A percentile compares a stretch with the other conserved stretches of the same genome.
Conservation (phyloP, 2,113 vertebrate species). For the Rhinoderma darwinii region DNA sequence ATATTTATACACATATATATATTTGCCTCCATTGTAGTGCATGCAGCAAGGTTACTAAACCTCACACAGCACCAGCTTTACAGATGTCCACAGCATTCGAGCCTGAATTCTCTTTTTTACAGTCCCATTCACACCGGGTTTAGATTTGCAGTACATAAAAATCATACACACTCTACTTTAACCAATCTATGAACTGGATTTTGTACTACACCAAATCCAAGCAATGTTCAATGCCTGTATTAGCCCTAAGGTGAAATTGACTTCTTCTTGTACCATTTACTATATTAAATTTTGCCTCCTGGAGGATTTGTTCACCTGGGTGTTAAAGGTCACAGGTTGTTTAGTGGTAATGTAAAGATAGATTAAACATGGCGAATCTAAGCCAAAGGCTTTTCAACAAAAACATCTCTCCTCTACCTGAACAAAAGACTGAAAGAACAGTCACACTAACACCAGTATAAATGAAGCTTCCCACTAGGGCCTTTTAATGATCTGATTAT, state of each 20-base stretch:
- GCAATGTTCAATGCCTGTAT: not conserved
- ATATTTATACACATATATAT: not conserved
- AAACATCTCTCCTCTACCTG: not conserved
- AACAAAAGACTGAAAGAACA: not conserved
- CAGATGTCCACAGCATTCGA: not conserved
- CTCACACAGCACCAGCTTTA: not conserved
- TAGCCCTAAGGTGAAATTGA: conserved; percentile 12
- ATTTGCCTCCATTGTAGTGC: not conserved
- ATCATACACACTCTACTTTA: not conserved
- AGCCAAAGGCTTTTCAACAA: not conserved
- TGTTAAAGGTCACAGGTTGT: conserved; percentile 16
- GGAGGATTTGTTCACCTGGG: not conserved
- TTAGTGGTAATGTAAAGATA: not conserved
- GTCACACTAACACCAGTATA: no score
- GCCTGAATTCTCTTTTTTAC: not conserved
- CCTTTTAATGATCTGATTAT: no score
- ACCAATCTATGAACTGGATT: not conserved
- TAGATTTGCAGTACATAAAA: not conserved
- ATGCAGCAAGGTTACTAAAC: not conserved
- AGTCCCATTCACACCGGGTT: not conserved
- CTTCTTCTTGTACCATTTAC: not conserved
- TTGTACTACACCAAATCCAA: not conserved
- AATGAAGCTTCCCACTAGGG: no score
- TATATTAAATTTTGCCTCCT: not conserved
- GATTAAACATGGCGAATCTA: not conserved